These are phyloP conservation scores for Protobothrops flavoviridis DNA, from an alignment of 2,113 vertebrate species.

Conservation along the genomic window DNA sequence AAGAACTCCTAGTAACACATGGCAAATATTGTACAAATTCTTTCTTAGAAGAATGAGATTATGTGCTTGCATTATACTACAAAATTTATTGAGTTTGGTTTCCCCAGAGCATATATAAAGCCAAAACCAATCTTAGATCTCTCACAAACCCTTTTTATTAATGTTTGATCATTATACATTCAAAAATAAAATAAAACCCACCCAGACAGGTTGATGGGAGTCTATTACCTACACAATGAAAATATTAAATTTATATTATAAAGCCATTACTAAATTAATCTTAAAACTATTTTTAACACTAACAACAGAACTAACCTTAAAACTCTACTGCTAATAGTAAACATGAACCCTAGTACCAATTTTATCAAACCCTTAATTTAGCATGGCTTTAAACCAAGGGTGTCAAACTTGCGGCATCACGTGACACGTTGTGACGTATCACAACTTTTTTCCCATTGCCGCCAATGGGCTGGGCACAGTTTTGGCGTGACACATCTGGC, in stretches of 20 bases:
- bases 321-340: neutral
- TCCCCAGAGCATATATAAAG: neutral
- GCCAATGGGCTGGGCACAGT: no score
- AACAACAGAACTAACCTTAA: neutral
- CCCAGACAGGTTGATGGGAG: neutral
- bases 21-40: neutral
- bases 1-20: neutral
- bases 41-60: neutral
- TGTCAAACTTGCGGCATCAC: no score
- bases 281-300: neutral
- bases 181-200: neutral
- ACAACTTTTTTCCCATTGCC: no score
- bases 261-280: neutral
- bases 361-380: neutral
- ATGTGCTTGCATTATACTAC: neutral
- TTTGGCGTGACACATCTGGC: no score
- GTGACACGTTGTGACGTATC: no score
- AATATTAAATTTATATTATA: neutral
- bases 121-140: neutral
- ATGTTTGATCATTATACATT: neutral
- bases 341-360: neutral
- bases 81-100: neutral
- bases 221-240: neutral
- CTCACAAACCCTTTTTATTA: neutral
- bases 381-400: no score